A percentile compares a stretch with the other conserved stretches of the same genome.
These are phyloP conservation scores for Conger conger DNA, from an alignment of 2,113 vertebrate genomes.

Conservation along the genomic window DNA sequence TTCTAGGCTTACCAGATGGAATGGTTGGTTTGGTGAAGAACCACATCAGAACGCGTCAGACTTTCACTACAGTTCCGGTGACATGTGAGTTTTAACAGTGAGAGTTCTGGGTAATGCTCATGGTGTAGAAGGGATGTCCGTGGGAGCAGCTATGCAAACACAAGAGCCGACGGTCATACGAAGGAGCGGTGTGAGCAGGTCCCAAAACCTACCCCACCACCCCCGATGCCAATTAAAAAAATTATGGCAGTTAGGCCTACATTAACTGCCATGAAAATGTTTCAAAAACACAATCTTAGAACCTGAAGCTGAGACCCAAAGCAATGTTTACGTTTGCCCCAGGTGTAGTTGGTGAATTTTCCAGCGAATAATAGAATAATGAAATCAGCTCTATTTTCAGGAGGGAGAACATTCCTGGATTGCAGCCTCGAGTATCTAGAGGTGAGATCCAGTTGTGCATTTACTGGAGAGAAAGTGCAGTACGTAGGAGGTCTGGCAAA, in stretches of 20 bases:
- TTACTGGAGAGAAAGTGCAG: not conserved
- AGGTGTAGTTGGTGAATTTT: constrained; percentile 25
- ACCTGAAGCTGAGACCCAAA: constrained; percentile 33
- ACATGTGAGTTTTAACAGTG: not conserved
- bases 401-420: constrained; percentile 24
- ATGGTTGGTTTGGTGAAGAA: not conserved
- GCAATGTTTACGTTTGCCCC: constrained; percentile 42
- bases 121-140: not conserved
- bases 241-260: not conserved
- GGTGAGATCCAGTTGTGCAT: constrained; percentile 28
- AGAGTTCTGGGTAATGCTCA: not conserved
- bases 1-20: not conserved
- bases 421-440: constrained; percentile 21
- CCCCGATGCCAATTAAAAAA: not conserved
- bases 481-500: not conserved
- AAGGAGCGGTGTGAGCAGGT: not conserved
- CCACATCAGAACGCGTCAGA: not conserved
- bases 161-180: constrained; percentile 12
- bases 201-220: not conserved
- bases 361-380: constrained; percentile 24
- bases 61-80: not conserved
- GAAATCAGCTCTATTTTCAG: constrained; percentile 23
- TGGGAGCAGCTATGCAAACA: constrained; percentile 30
- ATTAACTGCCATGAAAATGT: constrained; percentile 22
- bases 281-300: not conserved